A percentile compares a stretch with the other conserved stretches of the same genome.
Conservation (phyloP, 2,113 vertebrate genomes). For the Peromyscus leucopus region DNA sequence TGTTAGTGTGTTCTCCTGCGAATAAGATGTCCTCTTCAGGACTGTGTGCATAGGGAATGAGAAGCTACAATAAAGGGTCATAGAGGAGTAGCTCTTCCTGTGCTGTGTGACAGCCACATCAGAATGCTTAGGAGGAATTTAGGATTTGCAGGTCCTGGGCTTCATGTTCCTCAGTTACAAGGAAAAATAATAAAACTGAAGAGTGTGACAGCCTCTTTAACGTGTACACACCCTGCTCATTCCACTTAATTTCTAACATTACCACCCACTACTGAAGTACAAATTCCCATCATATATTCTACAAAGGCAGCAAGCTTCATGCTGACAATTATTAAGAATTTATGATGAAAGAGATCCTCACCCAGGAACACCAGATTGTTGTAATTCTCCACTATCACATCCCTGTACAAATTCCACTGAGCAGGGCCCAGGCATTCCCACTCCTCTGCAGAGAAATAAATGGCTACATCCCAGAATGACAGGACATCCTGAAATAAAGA, state of each 20-base stretch:
- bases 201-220: not conserved
- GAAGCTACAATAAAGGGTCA: not conserved
- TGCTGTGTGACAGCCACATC: not conserved
- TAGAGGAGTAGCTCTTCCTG: not conserved
- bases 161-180: not conserved
- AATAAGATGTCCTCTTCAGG: not conserved
- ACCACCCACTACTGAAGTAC: not conserved
- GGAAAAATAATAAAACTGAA: not conserved
- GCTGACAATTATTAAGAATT: not conserved
- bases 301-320: too few species aligned
- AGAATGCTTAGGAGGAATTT: not conserved
- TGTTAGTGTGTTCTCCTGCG: not conserved
- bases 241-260: not conserved
- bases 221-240: not conserved
- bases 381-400: not conserved
- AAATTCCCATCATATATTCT: not conserved
- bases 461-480: not conserved
- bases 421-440: not conserved
- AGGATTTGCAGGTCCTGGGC: not conserved
- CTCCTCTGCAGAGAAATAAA: not conserved
- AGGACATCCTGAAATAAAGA: not conserved
- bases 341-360: not conserved
- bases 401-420: not conserved
- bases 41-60: not conserved
- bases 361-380: not conserved